Base-by-base conservation (phyloP, 2,797 vertebrate genomes). In the Florisuga fusca region DNA sequence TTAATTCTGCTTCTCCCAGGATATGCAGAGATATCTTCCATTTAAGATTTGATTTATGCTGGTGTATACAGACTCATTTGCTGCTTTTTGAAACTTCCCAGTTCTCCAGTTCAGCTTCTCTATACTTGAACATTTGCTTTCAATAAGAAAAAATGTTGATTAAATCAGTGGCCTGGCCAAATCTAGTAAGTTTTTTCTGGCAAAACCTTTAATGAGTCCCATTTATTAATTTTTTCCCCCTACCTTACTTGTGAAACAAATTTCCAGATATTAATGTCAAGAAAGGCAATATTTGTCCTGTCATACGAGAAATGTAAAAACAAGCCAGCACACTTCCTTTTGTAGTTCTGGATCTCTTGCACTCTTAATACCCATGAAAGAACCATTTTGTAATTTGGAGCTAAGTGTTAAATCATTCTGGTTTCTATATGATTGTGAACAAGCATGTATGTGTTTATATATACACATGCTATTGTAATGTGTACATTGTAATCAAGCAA, bases 121-220 rank as follows among this genome's bases (percentile, higher is more conserved):
- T 66, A 16, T 76, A 66, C 43, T 81, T 69, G 84, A 95, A 96
- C 96, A 97, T 97, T 98, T 98, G 96, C 83, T 98, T 97, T 96
- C 87, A 97, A 97, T 97, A 96, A 94, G 77, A 95, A 95, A 92
- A 91, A 84, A 94, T 63, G 62, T 97, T 96, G 85, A 86, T 97
- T 96, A 96, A 93, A 80, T 95, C 79, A 53, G 80, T 77, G 84
- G 77, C 80, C 75, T 54, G 68, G 86, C 64, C 91, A 91, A 94
- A 96, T 78, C 79, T 73, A 91, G 63, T 93, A 76, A 94, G 90
- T 86, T 95, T 94, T 95, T 96, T 97, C 76, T 96, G 93, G 91
- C 76, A 93, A 90, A 93, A 81, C 50, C 84, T 90, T 92, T 95
- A 95, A 93, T 91, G 81, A 72, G 67, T 53, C 90, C 53, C 75